A percentile compares a stretch with the other conserved stretches of the same genome.
Evolutionary conservation across 2,113 vertebrate genomes (phyloP).

Genomic region (Tamias sibiricus): DNA sequence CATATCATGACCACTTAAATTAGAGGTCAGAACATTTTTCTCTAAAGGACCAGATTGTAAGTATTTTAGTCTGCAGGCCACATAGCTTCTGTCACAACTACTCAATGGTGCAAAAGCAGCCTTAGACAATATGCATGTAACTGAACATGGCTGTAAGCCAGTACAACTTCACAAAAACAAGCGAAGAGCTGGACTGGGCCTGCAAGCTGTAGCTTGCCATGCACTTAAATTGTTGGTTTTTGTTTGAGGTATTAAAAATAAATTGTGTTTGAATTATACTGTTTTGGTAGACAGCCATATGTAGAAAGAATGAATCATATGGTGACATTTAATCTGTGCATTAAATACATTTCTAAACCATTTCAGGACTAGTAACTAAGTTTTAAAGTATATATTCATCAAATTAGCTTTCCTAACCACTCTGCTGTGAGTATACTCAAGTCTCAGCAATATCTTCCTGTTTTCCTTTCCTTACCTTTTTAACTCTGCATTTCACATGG

Average conservation of each 20-base stretch:
- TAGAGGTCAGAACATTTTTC: conserved; percentile 10
- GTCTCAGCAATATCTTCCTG: background rate
- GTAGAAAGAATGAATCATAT: conserved; percentile 80
- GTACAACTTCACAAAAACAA: conserved; percentile 50
- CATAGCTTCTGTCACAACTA: background rate
- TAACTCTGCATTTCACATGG: background rate
- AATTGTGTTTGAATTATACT: conserved; percentile 81
- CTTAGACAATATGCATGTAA: background rate
- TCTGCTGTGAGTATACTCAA: background rate
- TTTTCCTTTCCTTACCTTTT: background rate
- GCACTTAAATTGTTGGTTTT: conserved; percentile 55
- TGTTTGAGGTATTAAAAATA: conserved; percentile 76
- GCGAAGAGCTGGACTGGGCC: background rate
- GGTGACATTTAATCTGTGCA: conserved; percentile 82
- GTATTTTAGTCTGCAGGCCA: conserved; percentile 31
- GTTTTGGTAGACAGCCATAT: conserved; percentile 79
- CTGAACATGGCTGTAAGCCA: background rate
- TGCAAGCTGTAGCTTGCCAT: background rate
- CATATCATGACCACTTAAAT: conserved; percentile 36
- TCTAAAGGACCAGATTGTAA: conserved; percentile 34
- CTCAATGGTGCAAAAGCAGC: conserved; percentile 16
- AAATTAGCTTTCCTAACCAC: background rate
- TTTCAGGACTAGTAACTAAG: conserved; percentile 68
- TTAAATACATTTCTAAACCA: conserved; percentile 84
- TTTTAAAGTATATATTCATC: conserved; percentile 41